Evolutionary conservation across 2,797 vertebrate genomes (phyloP), one percentile per base, ranked within the genome.

Genomic region (Orestias chungarensis): DNA sequence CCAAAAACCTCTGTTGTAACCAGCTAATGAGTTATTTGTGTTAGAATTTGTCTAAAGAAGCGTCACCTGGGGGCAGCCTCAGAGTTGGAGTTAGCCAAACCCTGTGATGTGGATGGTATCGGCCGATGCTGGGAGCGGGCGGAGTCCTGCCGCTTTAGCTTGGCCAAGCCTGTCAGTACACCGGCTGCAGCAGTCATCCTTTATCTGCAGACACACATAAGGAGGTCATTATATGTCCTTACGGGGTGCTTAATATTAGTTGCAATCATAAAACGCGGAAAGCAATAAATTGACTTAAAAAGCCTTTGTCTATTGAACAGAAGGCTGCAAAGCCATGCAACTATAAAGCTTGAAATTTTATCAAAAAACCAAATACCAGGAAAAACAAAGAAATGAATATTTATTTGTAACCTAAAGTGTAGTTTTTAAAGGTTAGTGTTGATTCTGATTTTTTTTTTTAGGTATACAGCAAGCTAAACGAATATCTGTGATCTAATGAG

Each of bases 141-240:
- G 0, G 98, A 99, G 91, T 99, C 98, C 86, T 99, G 98, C 82
- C 97, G 96, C 85, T 99, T 99, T 75, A 99, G 92, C 90, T 97
- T 98, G 6, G 98, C 98, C 86, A 99, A 95, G 88, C 98, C 98
- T 3, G 97, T 98, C 86, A 99, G 96, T 79, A 99, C 98, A 78
- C 97, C 98, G 54, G 97, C 97, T 0, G 98, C 98, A 74, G 97
- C 97, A 85, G 98, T 99, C 97, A 99, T 99, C 33, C 81, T 92
- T 85, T 70, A 91, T 87, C 93, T 92, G 89, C 70, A 75, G 40
- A 78, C 38, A 70, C 59, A 78, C 49, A 69, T 6, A 1, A 31
- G 35, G 55, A 59, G 31, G 17, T 64, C 1, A n/a, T 9, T 31
- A 7, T 8, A 12, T 47, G 17, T 2, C 10, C 14, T 59, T 35